Evolutionary conservation across 1,140 invertebrate genomes (phyloP).

Genomic region (Kradibia gibbosae): DNA sequence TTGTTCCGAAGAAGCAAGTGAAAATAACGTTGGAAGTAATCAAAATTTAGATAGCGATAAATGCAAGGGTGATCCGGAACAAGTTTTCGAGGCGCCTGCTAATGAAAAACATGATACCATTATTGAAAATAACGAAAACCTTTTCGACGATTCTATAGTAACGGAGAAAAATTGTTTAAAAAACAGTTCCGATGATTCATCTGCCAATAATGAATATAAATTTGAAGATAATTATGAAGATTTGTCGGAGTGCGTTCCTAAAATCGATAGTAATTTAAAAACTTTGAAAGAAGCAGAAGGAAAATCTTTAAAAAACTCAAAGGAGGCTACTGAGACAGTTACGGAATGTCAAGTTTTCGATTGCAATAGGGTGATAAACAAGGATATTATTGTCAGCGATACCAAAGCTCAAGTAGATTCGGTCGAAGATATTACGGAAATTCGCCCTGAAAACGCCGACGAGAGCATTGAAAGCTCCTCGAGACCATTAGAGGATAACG

Average conservation of each 20-base stretch:
- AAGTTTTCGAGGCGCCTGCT: neutral
- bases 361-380: neutral
- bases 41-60: neutral
- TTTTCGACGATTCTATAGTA: neutral
- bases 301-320: neutral
- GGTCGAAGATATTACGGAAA: neutral
- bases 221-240: neutral
- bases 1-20: neutral
- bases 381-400: neutral
- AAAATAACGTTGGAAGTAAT: neutral
- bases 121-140: neutral
- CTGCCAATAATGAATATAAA: neutral
- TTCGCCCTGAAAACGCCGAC: slow-evolving; percentile 6
- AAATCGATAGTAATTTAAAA: neutral
- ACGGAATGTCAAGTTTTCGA: neutral
- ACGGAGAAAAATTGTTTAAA: neutral
- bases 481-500: neutral
- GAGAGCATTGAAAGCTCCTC: slow-evolving; percentile 9
- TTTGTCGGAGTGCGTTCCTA: neutral
- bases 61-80: neutral
- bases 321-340: neutral
- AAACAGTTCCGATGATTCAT: neutral
- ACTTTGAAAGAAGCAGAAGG: neutral
- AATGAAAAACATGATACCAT: neutral
- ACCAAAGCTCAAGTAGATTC: neutral